Base-by-base conservation (phyloP, 2,797 vertebrate species). In the Stomatorhinus walkeri region DNA sequence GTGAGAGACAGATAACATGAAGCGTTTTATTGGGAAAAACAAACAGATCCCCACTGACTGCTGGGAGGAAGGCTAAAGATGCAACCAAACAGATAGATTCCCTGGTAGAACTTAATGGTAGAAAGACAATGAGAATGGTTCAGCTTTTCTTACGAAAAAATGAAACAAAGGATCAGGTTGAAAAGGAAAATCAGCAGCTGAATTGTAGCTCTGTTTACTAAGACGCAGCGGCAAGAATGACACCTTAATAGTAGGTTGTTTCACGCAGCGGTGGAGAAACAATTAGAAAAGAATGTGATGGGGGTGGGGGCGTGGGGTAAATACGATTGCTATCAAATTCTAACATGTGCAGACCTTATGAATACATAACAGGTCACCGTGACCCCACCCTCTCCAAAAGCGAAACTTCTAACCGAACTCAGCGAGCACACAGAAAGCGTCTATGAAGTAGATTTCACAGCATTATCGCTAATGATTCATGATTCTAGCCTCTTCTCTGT, bases 1-100 rank as follows among this genome's bases (percentile, higher is more conserved):
- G 93, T 88, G 85, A 90, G 84, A 92, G 85, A 4, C 89, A 90
- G 91, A 89, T 14, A 72, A 87, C 4, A 68, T 36, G 28, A n/a
- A 46, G 59, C 9, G 4, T 49, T 2, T 68, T 54, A 68, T 9
- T 46, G 54, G 56, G 56, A 3, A n/a, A 86, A 36, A 56, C n/a
- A 64, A 46, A n/a, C 6, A 12, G 32, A 24, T 48, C 40, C 7
- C 5, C 28, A n/a, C n/a, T 16, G 3, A 46, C 22, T 32, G 56
- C 32, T 49, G 9, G 46, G 40, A 49, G 9, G 28, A 19, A 84
- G 0, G 0, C 22, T 24, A 49, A 24, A 46, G 46, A 22, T 4
- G 4, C 2, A 0, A 49, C n/a, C 81, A 7, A 7, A 49, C 46
- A 49, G 40, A 83, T 7, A 83, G 76, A 16, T 16, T 81, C 40